Evolutionary conservation across 2,113 vertebrate species (phyloP).

Genomic region (Elanus axillaris): DNA sequence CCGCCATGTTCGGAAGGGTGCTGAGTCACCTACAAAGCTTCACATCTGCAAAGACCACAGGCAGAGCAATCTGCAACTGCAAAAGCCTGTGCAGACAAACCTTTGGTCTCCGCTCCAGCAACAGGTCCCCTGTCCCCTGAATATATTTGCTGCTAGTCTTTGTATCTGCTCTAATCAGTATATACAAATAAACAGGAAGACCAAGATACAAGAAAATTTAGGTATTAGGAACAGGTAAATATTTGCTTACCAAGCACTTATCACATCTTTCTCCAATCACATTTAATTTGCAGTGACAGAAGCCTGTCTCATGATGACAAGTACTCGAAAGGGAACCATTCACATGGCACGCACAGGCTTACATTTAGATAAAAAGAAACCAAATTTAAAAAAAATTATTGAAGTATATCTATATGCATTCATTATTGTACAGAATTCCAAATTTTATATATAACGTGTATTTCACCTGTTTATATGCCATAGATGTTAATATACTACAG

Average conservation of each 20-base stretch:
- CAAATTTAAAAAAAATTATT: not conserved
- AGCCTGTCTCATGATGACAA: constrained; percentile 82
- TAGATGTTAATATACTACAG: not conserved
- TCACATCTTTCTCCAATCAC: constrained; percentile 83
- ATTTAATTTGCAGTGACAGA: constrained; percentile 82
- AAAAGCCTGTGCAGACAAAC: not conserved
- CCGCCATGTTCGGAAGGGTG: not conserved
- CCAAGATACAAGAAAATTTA: not conserved
- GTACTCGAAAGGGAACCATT: constrained; percentile 74
- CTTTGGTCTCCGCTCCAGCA: not conserved
- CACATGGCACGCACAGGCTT: constrained; percentile 83
- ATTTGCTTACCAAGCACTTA: constrained; percentile 81
- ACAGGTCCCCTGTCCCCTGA: not conserved
- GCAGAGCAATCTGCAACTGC: not conserved
- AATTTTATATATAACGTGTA: not conserved
- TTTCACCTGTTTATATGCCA: not conserved
- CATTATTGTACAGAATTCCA: not conserved
- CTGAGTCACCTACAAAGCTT: not conserved
- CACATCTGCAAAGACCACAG: not conserved
- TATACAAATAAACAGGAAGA: not conserved
- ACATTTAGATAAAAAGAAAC: not conserved
- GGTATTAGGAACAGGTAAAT: not conserved
- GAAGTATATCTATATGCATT: not conserved
- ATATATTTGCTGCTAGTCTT: not conserved
- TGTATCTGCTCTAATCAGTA: not conserved